Evolutionary conservation across 2,888 invertebrate species (phyloP).

Genomic region (Dasysyrphus tricinctus): DNA sequence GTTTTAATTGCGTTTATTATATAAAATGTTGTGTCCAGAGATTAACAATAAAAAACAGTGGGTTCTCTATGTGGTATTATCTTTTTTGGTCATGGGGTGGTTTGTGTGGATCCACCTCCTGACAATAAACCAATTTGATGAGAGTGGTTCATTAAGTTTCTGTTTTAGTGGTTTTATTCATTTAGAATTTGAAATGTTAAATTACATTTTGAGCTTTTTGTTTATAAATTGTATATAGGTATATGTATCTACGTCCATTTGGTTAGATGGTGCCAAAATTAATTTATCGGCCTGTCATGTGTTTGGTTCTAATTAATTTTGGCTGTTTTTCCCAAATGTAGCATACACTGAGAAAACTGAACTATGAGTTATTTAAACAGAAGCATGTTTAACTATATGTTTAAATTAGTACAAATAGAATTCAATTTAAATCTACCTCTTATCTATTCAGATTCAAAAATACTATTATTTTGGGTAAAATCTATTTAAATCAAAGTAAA

Average conservation of each 20-base stretch:
- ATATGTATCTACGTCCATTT: not conserved
- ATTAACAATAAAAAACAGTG: slow-evolving; percentile 12
- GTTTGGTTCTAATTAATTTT: slow-evolving; percentile 68
- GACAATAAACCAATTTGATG: slow-evolving; percentile 45
- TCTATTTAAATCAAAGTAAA: too few relatives aligned
- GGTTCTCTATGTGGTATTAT: not conserved
- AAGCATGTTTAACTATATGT: too few relatives aligned
- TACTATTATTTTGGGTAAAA: too few relatives aligned
- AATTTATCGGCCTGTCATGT: slow-evolving; percentile 67
- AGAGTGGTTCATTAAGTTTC: slow-evolving; percentile 68
- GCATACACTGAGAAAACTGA: too few relatives aligned
- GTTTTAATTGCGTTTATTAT: slow-evolving; percentile 59
- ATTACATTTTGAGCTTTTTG: slow-evolving; percentile 52
- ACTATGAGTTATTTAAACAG: too few relatives aligned
- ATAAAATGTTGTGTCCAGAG: slow-evolving; percentile 20
- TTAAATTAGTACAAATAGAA: too few relatives aligned
- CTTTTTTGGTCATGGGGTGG: not conserved
- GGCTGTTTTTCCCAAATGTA: slow-evolving; percentile 24
- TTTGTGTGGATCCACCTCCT: not conserved
- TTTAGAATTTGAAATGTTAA: slow-evolving; percentile 69
- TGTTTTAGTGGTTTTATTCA: slow-evolving; percentile 63
- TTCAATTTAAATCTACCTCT: too few relatives aligned
- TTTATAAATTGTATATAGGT: slow-evolving; percentile 6
- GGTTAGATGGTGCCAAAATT: slow-evolving; percentile 61
- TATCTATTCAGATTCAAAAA: too few relatives aligned